A percentile compares a stretch with the other conserved stretches of the same genome.
Evolutionary conservation across 2,888 invertebrate genomes (phyloP).

Genomic region (Anagyrus pseudococci): DNA sequence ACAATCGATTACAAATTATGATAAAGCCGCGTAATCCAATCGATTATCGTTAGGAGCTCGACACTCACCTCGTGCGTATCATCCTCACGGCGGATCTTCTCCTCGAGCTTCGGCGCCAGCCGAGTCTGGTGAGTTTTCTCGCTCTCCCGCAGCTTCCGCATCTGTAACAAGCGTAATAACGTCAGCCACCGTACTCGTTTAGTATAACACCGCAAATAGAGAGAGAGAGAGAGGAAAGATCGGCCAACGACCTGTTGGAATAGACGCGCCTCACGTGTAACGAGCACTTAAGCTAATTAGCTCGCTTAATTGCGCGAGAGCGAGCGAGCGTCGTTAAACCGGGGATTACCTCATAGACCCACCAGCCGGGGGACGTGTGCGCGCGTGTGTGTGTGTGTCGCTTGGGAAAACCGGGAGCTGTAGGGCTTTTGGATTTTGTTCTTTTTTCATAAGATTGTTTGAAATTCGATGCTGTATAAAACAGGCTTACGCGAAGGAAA

Average conservation of each 20-base stretch:
- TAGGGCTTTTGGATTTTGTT: too few relatives aligned
- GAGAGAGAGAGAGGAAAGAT: background rate
- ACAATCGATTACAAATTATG: background rate
- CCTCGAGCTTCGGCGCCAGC: constrained; percentile 48
- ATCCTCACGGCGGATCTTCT: constrained; percentile 49
- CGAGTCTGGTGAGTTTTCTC: constrained; percentile 58
- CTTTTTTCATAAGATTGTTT: too few relatives aligned
- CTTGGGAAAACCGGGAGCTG: too few relatives aligned
- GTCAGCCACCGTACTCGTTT: background rate
- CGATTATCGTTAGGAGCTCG: background rate
- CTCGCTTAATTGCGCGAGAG: constrained; percentile 13
- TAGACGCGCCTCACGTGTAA: background rate
- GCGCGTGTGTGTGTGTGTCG: background rate
- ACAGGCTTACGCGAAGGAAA: too few relatives aligned
- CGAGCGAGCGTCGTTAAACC: background rate
- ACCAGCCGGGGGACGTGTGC: background rate
- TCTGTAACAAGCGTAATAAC: constrained; percentile 54
- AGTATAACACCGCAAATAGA: background rate
- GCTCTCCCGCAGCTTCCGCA: constrained; percentile 66
- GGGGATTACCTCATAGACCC: constrained; percentile 14
- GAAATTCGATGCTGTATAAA: too few relatives aligned
- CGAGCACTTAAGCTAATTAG: constrained; percentile 23
- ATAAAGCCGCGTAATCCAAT: too few relatives aligned
- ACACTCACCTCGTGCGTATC: constrained; percentile 49
- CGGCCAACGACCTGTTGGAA: background rate